Base-by-base conservation (phyloP, 2,888 invertebrate species). In the Sialis fuliginosa region DNA sequence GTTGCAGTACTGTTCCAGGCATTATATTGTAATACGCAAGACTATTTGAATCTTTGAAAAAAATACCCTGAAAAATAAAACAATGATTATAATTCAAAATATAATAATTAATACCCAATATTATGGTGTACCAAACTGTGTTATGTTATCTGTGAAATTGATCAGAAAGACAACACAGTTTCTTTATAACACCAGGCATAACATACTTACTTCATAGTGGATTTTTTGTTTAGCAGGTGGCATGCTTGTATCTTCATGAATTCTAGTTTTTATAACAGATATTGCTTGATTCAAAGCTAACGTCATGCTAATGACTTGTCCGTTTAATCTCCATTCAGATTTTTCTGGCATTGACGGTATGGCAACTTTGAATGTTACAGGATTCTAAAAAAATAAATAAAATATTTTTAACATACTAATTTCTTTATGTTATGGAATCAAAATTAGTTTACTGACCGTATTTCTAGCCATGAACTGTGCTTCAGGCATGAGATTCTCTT, bases 201-300 rank as follows among this genome's bases (percentile, higher is more conserved):
- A 41, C 10, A 33, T 46, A 59, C 63, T 62, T 64, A 85, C 93
- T 70, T 96, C 96, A 59, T 85, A 87, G 55, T 90, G 87, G 53
- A 98, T 72, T 65, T 98, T 96, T 68, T 98, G 97, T 64, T 98
- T 98, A 46, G 93, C 92, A 12, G 86, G 88, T 40, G 95, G 92
- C 84, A 98, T 89, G 53, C 86, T 87, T 48, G 88, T 86, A 54
- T 80, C 75, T 60, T 89, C 82, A 60, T 80, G 79, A 55, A 98
- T 75, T 61, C 85, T 80, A 8, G 81, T 77, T 69, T 98, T 98
- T 55, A 98, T 76, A 46, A 79, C 81, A 9, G 82, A 77, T n/a
- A 93, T 81, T 1, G 78, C 69, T 53, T 92, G 87, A 9, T 76
- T 73, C 9, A 89, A 69, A 39, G 87, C 78, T 58, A 96, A 60